Base-by-base conservation (phyloP, 2,888 invertebrate genomes). In the Tupiocoris notatus region DNA sequence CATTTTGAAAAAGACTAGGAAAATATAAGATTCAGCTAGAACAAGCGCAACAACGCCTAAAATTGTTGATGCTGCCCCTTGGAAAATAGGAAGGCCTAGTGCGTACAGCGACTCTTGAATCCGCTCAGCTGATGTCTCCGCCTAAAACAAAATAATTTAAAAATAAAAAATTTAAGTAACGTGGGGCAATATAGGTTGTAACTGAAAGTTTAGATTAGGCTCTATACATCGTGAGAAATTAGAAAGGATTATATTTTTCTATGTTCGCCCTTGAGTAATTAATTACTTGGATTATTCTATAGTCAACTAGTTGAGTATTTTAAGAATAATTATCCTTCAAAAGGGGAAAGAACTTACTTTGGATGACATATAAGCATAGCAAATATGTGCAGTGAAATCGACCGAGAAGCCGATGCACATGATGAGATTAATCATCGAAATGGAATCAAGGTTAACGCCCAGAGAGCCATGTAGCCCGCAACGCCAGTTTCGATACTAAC, bases 331-430 rank as follows among this genome's bases (percentile, higher is more conserved):
- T n/a, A n/a, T n/a, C n/a, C n/a, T n/a, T n/a, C n/a, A n/a, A n/a
- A n/a, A n/a, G n/a, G n/a, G n/a, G n/a, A n/a, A n/a, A n/a, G n/a
- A n/a, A n/a, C n/a, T n/a, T n/a, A 75, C 75, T 62, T 76, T 91
- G 0, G 95, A 94, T 1, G 94, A 92, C 91, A 96, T 95, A 84
- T 96, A 96, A 0, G 95, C 94, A 83, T 96, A 96, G 82, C 95
- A 95, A 79, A 96, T 96, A 83, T 96, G 96, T 61, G 76, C 76
- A 18, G 75, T 75, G 83, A 96, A 97, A 83, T 97, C 96, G 0
- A 96, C 95, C 9, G 95, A 95, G 86, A 96, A 96, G 70, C 96
- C 96, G 78, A 96, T 95, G 84, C 96, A 96, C 96, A 97, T 96
- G 80, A 97, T 96, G 70, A 97, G 87, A 83, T 96, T 96, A 79